These are phyloP conservation scores for Drosophila maculinotata DNA, from an alignment of 2,888 invertebrate species.

Conservation along the genomic window DNA sequence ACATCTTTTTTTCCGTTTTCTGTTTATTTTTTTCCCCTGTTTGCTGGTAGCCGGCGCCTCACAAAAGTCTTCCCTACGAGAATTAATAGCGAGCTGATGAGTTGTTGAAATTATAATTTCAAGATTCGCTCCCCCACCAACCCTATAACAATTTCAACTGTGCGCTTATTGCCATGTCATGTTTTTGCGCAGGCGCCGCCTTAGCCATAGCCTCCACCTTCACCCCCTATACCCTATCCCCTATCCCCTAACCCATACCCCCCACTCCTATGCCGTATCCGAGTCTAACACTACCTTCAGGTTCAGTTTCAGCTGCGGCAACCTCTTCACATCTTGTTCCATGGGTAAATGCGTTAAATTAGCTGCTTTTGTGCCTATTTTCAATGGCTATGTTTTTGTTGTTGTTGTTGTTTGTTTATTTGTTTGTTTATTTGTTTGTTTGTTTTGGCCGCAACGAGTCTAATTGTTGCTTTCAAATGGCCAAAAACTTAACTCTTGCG, in stretches of 20 bases:
- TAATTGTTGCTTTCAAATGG: conserved; percentile 50
- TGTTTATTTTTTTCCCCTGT: conserved; percentile 4
- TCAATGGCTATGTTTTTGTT: conserved; percentile 26
- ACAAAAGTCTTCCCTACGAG: conserved; percentile 38
- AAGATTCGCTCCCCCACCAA: conserved; percentile 14
- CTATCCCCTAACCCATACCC: too few species aligned
- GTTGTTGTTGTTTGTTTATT: conserved; percentile 5
- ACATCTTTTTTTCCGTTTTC: conserved; percentile 6
- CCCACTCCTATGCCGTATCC: too few species aligned
- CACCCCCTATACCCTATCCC: too few species aligned
- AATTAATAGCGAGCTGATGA: conserved; percentile 80
- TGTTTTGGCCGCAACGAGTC: conserved; percentile 42
- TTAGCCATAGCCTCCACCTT: conserved; percentile 9
- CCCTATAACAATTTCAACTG: background rate
- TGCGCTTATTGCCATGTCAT: conserved; percentile 59
- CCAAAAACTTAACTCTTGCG: conserved; percentile 17
- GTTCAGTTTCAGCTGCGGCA: conserved; percentile 28
- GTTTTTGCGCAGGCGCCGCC: conserved; percentile 58
- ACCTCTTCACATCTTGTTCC: conserved; percentile 31
- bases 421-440: conserved; percentile 8
- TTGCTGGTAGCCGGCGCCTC: conserved; percentile 61
- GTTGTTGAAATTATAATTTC: conserved; percentile 79
- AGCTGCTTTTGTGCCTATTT: conserved; percentile 71
- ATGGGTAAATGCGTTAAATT: conserved; percentile 80
- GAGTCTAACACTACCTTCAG: conserved; percentile 22